Percentiles rank a stretch among this genome's conserved stretches.
These are phyloP conservation scores for Smittia sp. DNA, from an alignment of 2,888 invertebrate species.

Conservation along the genomic window DNA sequence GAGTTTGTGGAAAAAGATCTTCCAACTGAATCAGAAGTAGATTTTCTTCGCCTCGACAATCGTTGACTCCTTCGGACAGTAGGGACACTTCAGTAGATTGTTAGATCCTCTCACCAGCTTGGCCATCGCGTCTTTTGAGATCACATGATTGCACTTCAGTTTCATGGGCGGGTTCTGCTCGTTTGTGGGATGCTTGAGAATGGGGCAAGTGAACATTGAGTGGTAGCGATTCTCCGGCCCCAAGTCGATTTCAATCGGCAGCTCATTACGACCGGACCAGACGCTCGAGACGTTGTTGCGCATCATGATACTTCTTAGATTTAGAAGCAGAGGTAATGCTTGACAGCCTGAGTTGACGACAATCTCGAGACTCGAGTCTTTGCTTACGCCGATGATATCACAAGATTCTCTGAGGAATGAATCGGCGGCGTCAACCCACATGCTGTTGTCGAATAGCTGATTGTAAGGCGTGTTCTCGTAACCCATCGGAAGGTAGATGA, in stretches of 20 bases:
- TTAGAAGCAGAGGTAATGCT: slow-evolving; percentile 90
- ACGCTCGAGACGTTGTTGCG: slow-evolving; percentile 86
- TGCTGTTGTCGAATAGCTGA: slow-evolving; percentile 67
- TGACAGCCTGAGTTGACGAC: slow-evolving; percentile 90
- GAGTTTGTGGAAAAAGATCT: neutral
- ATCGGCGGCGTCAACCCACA: slow-evolving; percentile 79
- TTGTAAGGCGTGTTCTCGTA: slow-evolving; percentile 76
- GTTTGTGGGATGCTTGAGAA: slow-evolving; percentile 92
- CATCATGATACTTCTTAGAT: slow-evolving; percentile 89
- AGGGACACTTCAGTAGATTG: slow-evolving; percentile 88
- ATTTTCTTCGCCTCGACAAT: slow-evolving; percentile 89
- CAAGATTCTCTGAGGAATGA: slow-evolving; percentile 84
- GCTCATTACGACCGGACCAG: slow-evolving; percentile 93
- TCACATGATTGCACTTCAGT: slow-evolving; percentile 96
- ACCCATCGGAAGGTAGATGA: slow-evolving; percentile 75
- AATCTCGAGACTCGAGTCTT: slow-evolving; percentile 85
- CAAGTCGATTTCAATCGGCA: slow-evolving; percentile 95
- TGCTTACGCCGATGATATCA: slow-evolving; percentile 81
- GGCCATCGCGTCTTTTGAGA: slow-evolving; percentile 93
- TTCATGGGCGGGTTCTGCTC: slow-evolving; percentile 98
- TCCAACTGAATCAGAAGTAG: slow-evolving; percentile 66
- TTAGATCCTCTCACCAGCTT: slow-evolving; percentile 88
- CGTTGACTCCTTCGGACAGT: slow-evolving; percentile 96
- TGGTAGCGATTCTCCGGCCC: slow-evolving; percentile 90
- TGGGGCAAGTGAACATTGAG: slow-evolving; percentile 98